Evolutionary conservation across 2,797 vertebrate genomes (phyloP), one percentile per base, ranked within the genome.

Genomic region (Oryzias dopingdopingensis): DNA sequence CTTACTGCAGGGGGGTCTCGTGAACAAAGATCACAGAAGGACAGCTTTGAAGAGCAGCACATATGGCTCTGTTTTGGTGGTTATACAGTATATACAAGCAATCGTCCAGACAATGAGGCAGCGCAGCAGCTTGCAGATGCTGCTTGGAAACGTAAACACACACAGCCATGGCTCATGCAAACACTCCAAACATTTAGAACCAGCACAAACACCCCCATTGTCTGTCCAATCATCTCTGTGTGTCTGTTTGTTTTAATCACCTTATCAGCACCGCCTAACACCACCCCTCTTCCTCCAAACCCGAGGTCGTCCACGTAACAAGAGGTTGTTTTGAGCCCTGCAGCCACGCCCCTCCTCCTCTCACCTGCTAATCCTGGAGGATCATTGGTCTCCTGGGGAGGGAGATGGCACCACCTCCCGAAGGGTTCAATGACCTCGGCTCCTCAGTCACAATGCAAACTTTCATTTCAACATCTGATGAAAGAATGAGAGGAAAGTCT

Each of bases 351-450:
- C 70, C 17, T 16, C 14, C 54, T 54, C 16, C 32, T 54, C 59
- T 80, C 73, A 51, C 53, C 85, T 73, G 83, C 64, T 80, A 74
- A 72, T 56, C 50, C 76, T 72, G 54, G 20, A 42, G 72, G 61
- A 73, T 71, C 59, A 88, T 88, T 90, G 88, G 83, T 58, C 70
- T 65, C 54, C 78, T 62, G 57, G 23, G 49, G 51, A 23, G 48
- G 14, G 16, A 22, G 32, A 37, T 50, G 67, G 76, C 58, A 40
- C 76, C 84, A 73, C 82, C 79, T 65, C 61, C 74, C 12, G 3
- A 51, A 23, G 40, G 74, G 77, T 81, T 85, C 77, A 79, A 1
- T 67, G 79, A 85, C 80, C 80, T 82, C 61, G 6, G 2, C 40
- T 72, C 57, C 17, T 5, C 24, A 10, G 37, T 53, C 41, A 49